These are phyloP conservation scores for Puma concolor DNA, from an alignment of 2,113 vertebrate species.

Conservation along the genomic window DNA sequence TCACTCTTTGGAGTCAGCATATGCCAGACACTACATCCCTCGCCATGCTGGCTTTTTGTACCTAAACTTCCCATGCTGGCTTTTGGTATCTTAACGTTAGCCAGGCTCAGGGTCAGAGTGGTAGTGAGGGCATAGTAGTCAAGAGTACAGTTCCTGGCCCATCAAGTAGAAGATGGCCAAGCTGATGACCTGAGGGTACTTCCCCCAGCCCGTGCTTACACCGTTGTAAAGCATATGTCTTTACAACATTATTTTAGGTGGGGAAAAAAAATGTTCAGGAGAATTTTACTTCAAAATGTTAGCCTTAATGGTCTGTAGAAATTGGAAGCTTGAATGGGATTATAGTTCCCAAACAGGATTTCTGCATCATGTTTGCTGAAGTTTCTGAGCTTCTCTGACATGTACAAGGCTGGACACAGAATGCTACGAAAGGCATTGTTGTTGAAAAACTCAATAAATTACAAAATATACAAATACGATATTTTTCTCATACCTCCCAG, in stretches of 20 bases:
- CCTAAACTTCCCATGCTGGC: not conserved
- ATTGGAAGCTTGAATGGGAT: not conserved
- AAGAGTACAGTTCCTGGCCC: not conserved
- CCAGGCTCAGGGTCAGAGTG: rapidly evolving
- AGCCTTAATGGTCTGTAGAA: not conserved
- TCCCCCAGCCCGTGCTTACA: not conserved
- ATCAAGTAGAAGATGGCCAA: not conserved
- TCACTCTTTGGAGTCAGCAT: not conserved
- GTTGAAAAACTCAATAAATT: not conserved
- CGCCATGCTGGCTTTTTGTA: not conserved
- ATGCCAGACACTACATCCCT: not conserved
- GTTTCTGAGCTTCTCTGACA: not conserved
- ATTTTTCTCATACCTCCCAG: not conserved
- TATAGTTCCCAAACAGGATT: not conserved
- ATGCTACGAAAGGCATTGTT: not conserved
- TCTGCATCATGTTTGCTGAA: not conserved
- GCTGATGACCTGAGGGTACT: not conserved
- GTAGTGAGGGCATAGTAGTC: not conserved
- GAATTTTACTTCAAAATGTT: not conserved
- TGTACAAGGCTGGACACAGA: not conserved
- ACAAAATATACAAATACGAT: not conserved
- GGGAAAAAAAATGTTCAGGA: not conserved
- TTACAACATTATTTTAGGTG: not conserved
- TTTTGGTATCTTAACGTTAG: not conserved
- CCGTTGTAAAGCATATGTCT: not conserved